Base-by-base conservation (phyloP, 2,888 invertebrate genomes). In the Pyrrhosoma nymphula region DNA sequence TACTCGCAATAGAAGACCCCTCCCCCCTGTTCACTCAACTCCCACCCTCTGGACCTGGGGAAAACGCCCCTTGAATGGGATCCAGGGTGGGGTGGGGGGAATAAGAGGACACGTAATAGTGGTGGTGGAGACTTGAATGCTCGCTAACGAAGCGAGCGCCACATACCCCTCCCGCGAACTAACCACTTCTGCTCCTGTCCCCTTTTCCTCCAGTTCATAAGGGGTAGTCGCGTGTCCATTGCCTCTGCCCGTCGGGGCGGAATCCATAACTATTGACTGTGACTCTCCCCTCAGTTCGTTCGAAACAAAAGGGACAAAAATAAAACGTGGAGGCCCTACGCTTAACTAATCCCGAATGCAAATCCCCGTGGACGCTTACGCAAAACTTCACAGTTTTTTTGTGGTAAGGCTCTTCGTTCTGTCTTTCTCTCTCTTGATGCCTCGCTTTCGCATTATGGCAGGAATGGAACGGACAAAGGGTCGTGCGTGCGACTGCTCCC, bases 321-420 rank as follows among this genome's bases (percentile, higher is more conserved):
- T 20, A 60, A 60, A 20, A 12, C 2, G 82, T 16, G 30, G 16
- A 82, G 35, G 82, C 0, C 60, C 30, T 35, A 82, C 82, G 82
- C 82, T 82, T 82, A 82, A 82, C 82, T 82, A 82, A 82, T 82
- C 82, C 82, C 30, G 35, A 82, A 82, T 82, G 35, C 82, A 14
- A 82, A n/a, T 82, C 35, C 69, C 20, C 69, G 30, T 82, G 82
- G 82, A 35, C 12, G 82, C 82, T 82, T 82, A 35, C 82, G 82
- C 82, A 82, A 82, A 82, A 82, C 82, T 82, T 82, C 82, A 82
- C 82, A 82, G 82, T 82, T 82, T 82, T 60, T 69, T 35, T 2
- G 69, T 69, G 26, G n/a, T 26, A 69, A n/a, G 26, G 69, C 82
- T 23, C 82, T 10, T 60, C 60, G 1, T 60, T 60, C 60, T 20